A percentile compares a stretch with the other conserved stretches of the same genome.
Conservation (phyloP, 2,888 invertebrate genomes). For the Schrankia costaestrigalis region DNA sequence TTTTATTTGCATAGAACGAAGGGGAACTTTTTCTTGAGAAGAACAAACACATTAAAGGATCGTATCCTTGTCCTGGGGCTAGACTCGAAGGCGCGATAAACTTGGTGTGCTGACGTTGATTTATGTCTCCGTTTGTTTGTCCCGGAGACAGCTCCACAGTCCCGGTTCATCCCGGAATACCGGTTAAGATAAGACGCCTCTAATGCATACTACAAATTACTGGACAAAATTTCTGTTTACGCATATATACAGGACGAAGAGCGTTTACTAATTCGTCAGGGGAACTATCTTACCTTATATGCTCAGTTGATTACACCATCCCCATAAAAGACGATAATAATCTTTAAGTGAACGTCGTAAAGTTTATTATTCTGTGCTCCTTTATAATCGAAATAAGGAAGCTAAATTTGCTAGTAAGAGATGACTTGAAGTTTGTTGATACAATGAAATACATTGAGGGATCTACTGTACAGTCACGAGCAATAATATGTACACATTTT, state of each 20-base stretch:
- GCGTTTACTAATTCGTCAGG: conserved; percentile 35
- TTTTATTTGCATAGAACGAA: conserved; percentile 41
- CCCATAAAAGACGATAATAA: conserved; percentile 18
- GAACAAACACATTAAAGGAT: conserved; percentile 72
- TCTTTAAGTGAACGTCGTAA: conserved; percentile 23
- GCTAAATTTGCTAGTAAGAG: conserved; percentile 21
- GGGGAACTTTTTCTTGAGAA: conserved; percentile 44
- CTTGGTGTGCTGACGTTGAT: conserved; percentile 72
- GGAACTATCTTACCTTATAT: conserved; percentile 34
- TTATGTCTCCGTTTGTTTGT: conserved; percentile 77
- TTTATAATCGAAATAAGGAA: conserved; percentile 21
- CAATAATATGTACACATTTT: no score
- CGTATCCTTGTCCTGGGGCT: conserved; percentile 48
- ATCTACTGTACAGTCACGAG: no score
- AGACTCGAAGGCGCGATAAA: conserved; percentile 67
- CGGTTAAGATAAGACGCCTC: conserved; percentile 62
- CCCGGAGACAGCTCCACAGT: conserved; percentile 57
- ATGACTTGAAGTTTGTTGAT: conserved; percentile 33
- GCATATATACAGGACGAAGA: conserved; percentile 39
- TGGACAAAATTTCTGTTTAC: conserved; percentile 56
- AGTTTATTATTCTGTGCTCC: conserved; percentile 18
- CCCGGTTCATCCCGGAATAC: conserved; percentile 59
- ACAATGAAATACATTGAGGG: conserved; percentile 28
- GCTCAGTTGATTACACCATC: conserved; percentile 29
- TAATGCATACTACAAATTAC: conserved; percentile 70